Conservation (phyloP, 2,113 vertebrate species). For the Cardinalis cardinalis region DNA sequence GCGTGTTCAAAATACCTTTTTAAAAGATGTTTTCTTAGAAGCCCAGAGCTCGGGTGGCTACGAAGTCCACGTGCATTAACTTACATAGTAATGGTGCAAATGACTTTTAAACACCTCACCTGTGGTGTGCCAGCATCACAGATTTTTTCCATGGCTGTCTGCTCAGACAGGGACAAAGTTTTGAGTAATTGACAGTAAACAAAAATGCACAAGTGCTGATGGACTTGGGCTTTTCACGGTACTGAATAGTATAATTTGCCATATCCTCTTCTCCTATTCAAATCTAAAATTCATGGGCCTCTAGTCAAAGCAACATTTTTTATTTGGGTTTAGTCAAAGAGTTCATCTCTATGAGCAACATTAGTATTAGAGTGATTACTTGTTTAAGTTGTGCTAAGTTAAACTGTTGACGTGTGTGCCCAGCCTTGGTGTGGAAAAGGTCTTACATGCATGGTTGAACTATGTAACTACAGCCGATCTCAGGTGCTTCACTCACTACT, state of each 20-base stretch:
- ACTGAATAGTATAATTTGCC: neutral
- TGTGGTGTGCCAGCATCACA: neutral
- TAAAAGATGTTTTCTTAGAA: neutral
- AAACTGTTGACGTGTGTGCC: neutral
- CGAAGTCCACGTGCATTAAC: rapidly evolving
- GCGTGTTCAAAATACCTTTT: neutral
- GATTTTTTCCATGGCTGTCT: neutral
- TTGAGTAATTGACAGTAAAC: neutral
- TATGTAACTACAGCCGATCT: rapidly evolving
- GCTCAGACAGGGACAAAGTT: neutral
- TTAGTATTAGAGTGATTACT: neutral
- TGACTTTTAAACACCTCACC: neutral
- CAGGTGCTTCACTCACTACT: rapidly evolving
- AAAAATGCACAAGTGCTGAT: neutral
- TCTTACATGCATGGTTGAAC: neutral
- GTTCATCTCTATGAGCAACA: neutral
- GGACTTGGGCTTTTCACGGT: neutral
- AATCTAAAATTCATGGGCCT: neutral
- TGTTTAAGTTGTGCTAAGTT: neutral
- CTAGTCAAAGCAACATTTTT: neutral
- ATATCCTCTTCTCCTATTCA: neutral
- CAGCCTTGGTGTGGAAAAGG: neutral
- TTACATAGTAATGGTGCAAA: neutral
- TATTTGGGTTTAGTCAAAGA: neutral
- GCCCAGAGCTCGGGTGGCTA: rapidly evolving